Conservation (phyloP, 2,797 vertebrate species). For the Crocidura indochinensis region DNA sequence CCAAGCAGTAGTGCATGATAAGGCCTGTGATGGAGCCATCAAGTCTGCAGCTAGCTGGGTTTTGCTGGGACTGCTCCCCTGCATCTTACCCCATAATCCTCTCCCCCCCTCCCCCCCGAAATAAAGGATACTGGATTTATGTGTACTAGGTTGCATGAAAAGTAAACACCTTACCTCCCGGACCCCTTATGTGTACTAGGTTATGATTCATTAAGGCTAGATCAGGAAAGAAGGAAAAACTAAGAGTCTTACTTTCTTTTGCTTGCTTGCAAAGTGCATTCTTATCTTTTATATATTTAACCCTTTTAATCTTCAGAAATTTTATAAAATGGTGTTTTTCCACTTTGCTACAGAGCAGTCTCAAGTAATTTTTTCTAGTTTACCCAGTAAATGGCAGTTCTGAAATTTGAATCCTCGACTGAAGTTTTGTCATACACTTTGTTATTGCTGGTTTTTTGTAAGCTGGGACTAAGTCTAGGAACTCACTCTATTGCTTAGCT, state of each 20-base stretch:
- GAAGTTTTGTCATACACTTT: neutral
- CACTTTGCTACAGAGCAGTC: slow-evolving; percentile 23
- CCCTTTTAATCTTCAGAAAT: slow-evolving; percentile 49
- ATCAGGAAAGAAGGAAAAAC: neutral
- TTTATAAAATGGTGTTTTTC: slow-evolving; percentile 16
- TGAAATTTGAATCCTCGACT: neutral
- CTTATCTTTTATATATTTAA: slow-evolving; percentile 9
- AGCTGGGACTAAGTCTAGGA: no score
- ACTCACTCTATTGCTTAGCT: no score
- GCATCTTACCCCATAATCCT: no score
- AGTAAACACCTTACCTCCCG: no score
- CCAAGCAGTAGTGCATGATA: no score
- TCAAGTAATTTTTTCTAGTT: neutral
- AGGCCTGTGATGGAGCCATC: no score
- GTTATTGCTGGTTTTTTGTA: no score
- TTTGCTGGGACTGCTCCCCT: no score
- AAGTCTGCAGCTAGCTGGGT: no score
- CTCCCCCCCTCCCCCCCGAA: no score
- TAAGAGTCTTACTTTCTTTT: slow-evolving; percentile 15
- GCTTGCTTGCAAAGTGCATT: slow-evolving; percentile 12
- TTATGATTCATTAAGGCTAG: slow-evolving; percentile 40
- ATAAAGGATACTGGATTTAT: no score
- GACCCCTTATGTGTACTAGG: neutral
- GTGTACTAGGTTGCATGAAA: neutral
- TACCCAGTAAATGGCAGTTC: neutral